These are phyloP conservation scores for Lycorma delicatula DNA, from an alignment of 1,140 invertebrate genomes.

Conservation along the genomic window DNA sequence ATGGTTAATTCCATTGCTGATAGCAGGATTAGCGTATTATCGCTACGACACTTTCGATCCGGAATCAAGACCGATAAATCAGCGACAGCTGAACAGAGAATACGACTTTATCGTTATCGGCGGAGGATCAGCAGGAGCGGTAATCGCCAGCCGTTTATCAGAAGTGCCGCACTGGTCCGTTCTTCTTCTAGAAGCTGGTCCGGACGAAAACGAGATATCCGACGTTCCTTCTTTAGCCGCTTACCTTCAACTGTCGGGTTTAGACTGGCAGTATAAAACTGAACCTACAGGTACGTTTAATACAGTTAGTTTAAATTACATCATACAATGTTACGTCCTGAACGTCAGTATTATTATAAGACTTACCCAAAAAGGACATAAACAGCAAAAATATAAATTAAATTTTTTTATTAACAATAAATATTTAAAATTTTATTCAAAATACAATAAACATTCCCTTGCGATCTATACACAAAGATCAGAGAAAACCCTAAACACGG, in stretches of 20 bases:
- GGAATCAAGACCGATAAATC: conserved; percentile 57
- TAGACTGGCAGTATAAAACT: conserved; percentile 90
- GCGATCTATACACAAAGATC: no score
- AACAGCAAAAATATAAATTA: no score
- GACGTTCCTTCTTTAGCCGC: conserved; percentile 81
- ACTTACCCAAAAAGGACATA: no score
- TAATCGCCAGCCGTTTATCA: conserved; percentile 80
- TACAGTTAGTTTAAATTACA: no score
- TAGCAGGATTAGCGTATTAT: conserved; percentile 72
- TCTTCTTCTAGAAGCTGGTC: conserved; percentile 83
- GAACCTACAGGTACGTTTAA: conserved; percentile 73
- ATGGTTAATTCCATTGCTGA: conserved; percentile 71
- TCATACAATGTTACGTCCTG: no score
- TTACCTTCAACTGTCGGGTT: conserved; percentile 74
- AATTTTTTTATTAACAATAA: no score
- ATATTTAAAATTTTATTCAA: no score
- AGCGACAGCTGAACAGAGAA: conserved; percentile 46
- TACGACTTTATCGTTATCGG: conserved; percentile 86
- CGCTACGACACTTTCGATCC: conserved; percentile 73
- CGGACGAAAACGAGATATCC: conserved; percentile 83
- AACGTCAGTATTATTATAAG: no score
- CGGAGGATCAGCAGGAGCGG: conserved; percentile 86
- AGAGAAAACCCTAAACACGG: no score
- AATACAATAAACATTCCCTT: no score
- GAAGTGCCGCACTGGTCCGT: conserved; percentile 70